A percentile compares a stretch with the other conserved stretches of the same genome.
Conservation (phyloP, 2,113 vertebrate genomes). For the Mastomys coucha region DNA sequence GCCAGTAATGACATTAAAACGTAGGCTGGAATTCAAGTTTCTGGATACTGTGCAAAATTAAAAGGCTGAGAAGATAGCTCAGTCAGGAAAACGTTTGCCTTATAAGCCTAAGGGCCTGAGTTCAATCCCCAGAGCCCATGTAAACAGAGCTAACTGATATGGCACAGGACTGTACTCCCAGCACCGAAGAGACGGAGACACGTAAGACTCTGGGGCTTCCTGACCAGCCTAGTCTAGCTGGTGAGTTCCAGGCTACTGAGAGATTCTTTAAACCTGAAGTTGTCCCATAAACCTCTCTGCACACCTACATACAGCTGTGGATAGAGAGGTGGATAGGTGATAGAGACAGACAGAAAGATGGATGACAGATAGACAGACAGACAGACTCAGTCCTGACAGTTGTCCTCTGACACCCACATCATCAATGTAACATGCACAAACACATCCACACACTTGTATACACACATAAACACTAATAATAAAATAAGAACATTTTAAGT, state of each 20-base stretch:
- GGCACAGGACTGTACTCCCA: neutral
- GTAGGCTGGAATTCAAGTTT: neutral
- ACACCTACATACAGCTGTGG: neutral
- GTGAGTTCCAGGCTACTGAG: neutral
- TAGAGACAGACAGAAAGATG: too few relatives aligned
- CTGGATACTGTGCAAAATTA: neutral
- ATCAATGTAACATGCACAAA: too few relatives aligned
- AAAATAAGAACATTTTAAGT: neutral
- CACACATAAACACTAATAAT: neutral
- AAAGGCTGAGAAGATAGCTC: neutral
- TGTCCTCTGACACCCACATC: neutral
- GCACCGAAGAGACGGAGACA: too few relatives aligned
- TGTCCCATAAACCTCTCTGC: neutral
- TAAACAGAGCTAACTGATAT: neutral
- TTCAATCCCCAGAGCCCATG: neutral
- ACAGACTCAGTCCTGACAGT: neutral
- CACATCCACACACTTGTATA: too few relatives aligned
- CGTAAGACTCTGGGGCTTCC: neutral
- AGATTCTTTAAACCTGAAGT: too few relatives aligned
- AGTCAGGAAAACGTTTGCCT: neutral
- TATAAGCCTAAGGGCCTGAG: too few relatives aligned
- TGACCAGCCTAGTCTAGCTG: neutral
- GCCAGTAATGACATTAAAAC: neutral
- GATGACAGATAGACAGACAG: neutral
- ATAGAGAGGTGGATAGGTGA: too few relatives aligned